A percentile compares a stretch with the other conserved stretches of the same genome.
phyloP scores from a whole-genome alignment of 2,797 vertebrate genomes.

The Lacerta bilineata region DNA sequence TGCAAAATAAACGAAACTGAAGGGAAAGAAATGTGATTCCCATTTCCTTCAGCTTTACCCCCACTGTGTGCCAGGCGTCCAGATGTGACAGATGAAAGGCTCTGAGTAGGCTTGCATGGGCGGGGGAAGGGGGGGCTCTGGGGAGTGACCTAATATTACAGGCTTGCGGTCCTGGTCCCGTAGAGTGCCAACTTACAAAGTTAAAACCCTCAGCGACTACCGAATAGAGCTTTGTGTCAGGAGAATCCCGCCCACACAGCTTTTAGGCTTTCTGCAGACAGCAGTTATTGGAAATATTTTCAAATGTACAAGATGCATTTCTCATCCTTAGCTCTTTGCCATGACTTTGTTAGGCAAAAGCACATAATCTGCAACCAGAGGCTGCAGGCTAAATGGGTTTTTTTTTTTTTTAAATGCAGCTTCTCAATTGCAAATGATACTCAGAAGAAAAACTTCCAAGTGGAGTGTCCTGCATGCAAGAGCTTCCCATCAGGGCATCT shows the following conservation, averaged over 20 bases:
- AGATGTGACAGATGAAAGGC: background rate
- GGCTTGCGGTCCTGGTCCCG: background rate
- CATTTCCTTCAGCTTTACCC: background rate
- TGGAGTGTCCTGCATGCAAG: no score
- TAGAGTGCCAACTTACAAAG: background rate
- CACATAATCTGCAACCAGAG: fast-evolving
- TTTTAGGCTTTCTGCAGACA: background rate
- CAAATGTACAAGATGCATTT: background rate
- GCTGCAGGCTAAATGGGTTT: fast-evolving
- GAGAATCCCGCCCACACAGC: background rate
- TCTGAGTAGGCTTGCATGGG: background rate
- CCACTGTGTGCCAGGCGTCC: background rate
- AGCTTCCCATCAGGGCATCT: no score
- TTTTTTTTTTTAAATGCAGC: fast-evolving
- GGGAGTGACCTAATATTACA: background rate
- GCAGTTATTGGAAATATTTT: background rate
- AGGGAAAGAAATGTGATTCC: background rate
- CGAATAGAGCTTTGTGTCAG: background rate
- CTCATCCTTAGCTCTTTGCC: no score
- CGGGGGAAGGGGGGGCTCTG: background rate
- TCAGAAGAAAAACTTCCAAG: fast-evolving
- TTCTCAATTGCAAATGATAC: fast-evolving
- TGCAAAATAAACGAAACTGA: background rate
- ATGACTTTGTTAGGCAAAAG: fast-evolving
- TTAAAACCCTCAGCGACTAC: no score